Evolutionary conservation across 2,888 invertebrate species (phyloP), one percentile per base, ranked within the genome.

Genomic region (Hyppa rectilinea): DNA sequence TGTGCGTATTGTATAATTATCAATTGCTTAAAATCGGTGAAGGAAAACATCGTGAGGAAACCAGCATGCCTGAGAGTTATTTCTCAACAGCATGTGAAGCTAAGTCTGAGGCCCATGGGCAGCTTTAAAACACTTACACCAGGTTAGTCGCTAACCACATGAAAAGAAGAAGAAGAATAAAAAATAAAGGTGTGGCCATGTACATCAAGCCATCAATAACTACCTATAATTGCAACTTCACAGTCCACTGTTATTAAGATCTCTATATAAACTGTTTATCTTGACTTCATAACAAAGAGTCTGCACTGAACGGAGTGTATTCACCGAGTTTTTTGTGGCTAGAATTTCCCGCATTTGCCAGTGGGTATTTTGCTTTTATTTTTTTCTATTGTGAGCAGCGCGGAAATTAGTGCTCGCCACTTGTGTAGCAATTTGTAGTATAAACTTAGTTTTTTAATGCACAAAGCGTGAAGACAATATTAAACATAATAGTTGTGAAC

Each of bases 371-470:
- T 2, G 29, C 53, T 74, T 74, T 53, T 74, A 59, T 59, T 80
- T 75, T 79, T 73, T 75, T 20, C 43, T 60, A 64, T 74, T 75
- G 75, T 80, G 58, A 34, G 62, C 49, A 45, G 49, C 67, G 45
- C 53, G 59, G 59, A 80, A 75, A 75, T 75, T 80, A 80, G 75
- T 75, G 59, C 36, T 80, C 80, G 29, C 80, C 53, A 74, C 80
- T 75, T 75, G 65, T 64, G 80, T 55, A 55, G 75, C 75, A 73
- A 60, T 80, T 80, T 59, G 80, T 59, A 45, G 59, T 34, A 38
- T 74, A 55, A 74, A 74, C 75, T 74, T 17, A 26, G 56, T 79
- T 80, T 80, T 72, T 55, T 80, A 59, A 49, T 60, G 59, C 50
- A 80, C 52, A 43, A 49, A 65, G 52, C 75, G 47, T 56, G 47